Conservation (phyloP, 2,113 vertebrate species). For the Perccottus glenii region DNA sequence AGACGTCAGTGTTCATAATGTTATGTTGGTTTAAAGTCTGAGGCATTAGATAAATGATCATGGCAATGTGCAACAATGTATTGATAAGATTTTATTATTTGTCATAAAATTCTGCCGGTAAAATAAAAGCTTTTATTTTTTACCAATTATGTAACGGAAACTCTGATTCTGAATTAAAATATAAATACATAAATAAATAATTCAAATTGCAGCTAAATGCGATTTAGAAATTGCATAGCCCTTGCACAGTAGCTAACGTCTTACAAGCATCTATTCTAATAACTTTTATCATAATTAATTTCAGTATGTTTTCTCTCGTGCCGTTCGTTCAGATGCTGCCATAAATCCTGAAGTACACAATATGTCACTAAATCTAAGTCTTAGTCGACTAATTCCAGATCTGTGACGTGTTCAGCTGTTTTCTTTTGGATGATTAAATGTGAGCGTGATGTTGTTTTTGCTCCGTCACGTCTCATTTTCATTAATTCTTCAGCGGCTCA, state of each 20-base stretch:
- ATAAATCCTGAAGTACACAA: neutral
- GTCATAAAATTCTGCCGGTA: no score
- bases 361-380: slow-evolving; percentile 23
- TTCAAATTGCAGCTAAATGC: no score
- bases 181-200: no score
- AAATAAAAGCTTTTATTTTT: no score
- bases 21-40: no score
- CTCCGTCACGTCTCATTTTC: slow-evolving; percentile 33
- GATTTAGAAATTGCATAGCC: no score
- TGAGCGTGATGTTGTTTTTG: slow-evolving; percentile 17
- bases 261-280: neutral
- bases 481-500: slow-evolving; percentile 23
- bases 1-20: no score
- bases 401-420: slow-evolving; percentile 20
- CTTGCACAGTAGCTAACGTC: neutral
- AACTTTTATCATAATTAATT: neutral
- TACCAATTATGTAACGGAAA: no score
- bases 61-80: no score
- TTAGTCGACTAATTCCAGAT: slow-evolving; percentile 17
- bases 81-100: no score
- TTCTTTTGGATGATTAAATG: slow-evolving; percentile 35
- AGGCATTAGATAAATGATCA: no score
- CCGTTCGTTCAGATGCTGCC: neutral
- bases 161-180: no score
- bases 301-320: neutral